Percentiles rank a stretch among this genome's conserved stretches.
phyloP scores from a whole-genome alignment of 2,888 invertebrate genomes.

The Pyrrhosoma nymphula region DNA sequence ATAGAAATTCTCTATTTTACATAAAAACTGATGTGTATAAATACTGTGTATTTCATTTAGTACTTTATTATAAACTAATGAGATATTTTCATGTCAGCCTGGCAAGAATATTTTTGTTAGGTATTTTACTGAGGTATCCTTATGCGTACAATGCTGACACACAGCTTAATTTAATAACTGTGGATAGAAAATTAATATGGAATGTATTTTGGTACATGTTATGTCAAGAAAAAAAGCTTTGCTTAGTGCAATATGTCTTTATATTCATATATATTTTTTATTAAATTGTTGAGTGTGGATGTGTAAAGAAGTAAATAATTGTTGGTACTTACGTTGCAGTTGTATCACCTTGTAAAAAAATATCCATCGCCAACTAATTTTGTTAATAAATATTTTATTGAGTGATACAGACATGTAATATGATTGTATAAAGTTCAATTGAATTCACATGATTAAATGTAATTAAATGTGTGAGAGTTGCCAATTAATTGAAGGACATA shows the following conservation, averaged over 20 bases:
- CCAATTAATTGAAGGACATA: background rate
- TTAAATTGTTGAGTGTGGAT: background rate
- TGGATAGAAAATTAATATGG: background rate
- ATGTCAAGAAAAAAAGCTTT: background rate
- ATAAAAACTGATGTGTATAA: background rate
- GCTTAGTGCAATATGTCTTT: background rate
- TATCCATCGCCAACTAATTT: background rate
- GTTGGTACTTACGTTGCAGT: background rate
- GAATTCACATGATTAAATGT: background rate
- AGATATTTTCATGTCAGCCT: background rate
- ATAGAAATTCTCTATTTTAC: background rate
- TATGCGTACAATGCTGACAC: background rate
- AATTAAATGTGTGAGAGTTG: background rate
- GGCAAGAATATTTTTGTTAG: background rate
- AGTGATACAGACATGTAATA: background rate
- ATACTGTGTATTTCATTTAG: background rate
- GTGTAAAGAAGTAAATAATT: background rate
- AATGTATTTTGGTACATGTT: background rate
- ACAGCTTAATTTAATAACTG: background rate
- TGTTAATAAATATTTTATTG: background rate
- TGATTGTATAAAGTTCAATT: background rate
- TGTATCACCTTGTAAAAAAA: background rate
- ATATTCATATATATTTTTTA: slow-evolving; percentile 16
- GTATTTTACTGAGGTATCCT: background rate
- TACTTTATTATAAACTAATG: background rate